Percentiles rank a stretch among this genome's conserved stretches.
Conservation (phyloP, 2,113 vertebrate genomes). For the Aptenodytes forsteri region DNA sequence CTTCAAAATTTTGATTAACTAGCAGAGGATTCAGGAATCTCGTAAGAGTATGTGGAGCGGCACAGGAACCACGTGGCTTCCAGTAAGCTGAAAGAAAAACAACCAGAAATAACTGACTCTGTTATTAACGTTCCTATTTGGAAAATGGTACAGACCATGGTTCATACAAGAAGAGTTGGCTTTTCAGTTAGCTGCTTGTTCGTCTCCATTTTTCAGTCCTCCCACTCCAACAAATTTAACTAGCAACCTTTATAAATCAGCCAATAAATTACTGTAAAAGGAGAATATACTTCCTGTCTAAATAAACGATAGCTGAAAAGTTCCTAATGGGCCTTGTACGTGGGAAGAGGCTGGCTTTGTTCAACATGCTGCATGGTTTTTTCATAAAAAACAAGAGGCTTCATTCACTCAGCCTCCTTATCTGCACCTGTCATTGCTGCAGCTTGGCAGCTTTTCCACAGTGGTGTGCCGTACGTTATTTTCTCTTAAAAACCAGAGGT, state of each 20-base stretch:
- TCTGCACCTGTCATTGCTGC: neutral
- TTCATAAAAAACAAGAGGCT: constrained; percentile 5
- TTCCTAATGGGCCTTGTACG: neutral
- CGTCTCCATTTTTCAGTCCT: neutral
- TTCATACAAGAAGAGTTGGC: neutral
- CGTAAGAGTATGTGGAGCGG: neutral
- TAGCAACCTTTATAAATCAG: neutral
- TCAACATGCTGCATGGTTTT: neutral
- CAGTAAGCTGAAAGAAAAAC: neutral
- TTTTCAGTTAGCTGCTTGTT: constrained; percentile 39
- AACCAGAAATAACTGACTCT: neutral
- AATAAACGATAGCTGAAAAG: constrained; percentile 15
- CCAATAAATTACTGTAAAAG: constrained; percentile 41
- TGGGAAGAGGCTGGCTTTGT: constrained; percentile 43
- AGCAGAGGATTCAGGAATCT: neutral
- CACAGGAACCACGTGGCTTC: neutral
- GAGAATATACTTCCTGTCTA: constrained; percentile 47
- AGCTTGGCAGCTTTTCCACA: neutral
- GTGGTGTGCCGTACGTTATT: neutral
- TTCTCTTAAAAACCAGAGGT: neutral
- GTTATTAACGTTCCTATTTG: neutral
- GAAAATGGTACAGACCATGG: neutral
- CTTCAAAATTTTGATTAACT: neutral
- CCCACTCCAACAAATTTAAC: constrained; percentile 17
- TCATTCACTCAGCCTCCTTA: constrained; percentile 10